phyloP scores from a whole-genome alignment of 2,113 vertebrate species.

The Sminthopsis crassicaudata region DNA sequence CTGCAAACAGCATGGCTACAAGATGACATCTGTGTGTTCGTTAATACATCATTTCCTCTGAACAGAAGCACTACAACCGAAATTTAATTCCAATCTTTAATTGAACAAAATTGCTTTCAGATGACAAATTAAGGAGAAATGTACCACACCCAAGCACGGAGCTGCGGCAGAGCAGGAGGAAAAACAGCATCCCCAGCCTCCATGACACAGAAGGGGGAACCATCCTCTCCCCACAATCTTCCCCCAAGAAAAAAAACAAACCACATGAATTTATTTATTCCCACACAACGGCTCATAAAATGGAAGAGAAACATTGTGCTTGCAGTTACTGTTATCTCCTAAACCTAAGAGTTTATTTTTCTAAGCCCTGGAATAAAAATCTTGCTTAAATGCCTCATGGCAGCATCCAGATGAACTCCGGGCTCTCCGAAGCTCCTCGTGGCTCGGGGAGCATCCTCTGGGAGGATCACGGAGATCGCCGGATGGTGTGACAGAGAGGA shows the following conservation, averaged over 20 bases:
- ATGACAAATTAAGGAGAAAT: constrained; percentile 80
- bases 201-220: constrained; percentile 50
- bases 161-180: constrained; percentile 48
- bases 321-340: constrained; percentile 56
- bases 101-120: constrained; percentile 86
- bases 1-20: constrained; percentile 73
- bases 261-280: constrained; percentile 56
- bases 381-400: neutral
- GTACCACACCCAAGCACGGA: constrained; percentile 80
- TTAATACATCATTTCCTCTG: constrained; percentile 85
- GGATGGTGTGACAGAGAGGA: too few relatives aligned
- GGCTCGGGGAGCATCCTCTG: neutral
- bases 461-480: neutral
- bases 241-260: constrained; percentile 12
- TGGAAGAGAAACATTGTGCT: neutral
- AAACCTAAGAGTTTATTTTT: constrained; percentile 35
- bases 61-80: constrained; percentile 84
- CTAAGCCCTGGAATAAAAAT: neutral
- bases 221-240: neutral
- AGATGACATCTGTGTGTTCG: constrained; percentile 82
- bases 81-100: constrained; percentile 88
- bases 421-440: neutral
- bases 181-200: constrained; percentile 62
- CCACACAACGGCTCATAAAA: constrained; percentile 44
- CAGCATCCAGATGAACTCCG: neutral